These are phyloP conservation scores for Heptranchias perlo DNA, from an alignment of 2,113 vertebrate genomes.

Conservation along the genomic window DNA sequence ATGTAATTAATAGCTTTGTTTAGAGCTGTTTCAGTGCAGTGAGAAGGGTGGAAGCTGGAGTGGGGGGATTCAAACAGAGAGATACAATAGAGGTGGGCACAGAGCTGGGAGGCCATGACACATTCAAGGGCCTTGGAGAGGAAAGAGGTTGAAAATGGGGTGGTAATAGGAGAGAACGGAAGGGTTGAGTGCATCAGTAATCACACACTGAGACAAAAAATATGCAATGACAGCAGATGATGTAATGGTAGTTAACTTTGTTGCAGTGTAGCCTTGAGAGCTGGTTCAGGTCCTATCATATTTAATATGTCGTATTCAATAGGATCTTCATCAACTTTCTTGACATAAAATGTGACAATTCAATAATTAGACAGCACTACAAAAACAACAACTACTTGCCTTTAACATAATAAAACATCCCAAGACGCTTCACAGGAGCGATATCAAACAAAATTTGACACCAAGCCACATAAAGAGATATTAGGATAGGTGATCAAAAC, in stretches of 20 bases:
- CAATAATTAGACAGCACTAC: background rate
- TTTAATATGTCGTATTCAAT: background rate
- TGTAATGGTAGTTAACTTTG: background rate
- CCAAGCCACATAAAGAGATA: background rate
- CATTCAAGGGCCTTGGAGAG: background rate
- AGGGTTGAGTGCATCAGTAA: slow-evolving; percentile 24
- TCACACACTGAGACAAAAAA: background rate
- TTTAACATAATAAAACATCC: background rate
- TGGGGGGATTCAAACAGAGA: background rate
- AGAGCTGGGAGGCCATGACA: background rate
- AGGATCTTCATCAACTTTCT: background rate
- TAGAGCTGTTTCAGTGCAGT: background rate
- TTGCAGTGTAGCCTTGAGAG: background rate
- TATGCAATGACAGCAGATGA: background rate
- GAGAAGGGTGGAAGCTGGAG: background rate
- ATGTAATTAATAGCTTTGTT: background rate
- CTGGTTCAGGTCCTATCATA: background rate
- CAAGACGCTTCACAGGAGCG: background rate
- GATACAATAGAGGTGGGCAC: background rate
- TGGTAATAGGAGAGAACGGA: slow-evolving; percentile 4
- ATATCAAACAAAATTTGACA: background rate
- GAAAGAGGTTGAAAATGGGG: background rate
- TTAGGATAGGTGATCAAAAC: background rate
- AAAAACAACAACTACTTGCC: background rate
- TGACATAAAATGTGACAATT: background rate